A percentile compares a stretch with the other conserved stretches of the same genome.
Conservation (phyloP, 23 tunicate species). For the Phallusia fumigata region DNA sequence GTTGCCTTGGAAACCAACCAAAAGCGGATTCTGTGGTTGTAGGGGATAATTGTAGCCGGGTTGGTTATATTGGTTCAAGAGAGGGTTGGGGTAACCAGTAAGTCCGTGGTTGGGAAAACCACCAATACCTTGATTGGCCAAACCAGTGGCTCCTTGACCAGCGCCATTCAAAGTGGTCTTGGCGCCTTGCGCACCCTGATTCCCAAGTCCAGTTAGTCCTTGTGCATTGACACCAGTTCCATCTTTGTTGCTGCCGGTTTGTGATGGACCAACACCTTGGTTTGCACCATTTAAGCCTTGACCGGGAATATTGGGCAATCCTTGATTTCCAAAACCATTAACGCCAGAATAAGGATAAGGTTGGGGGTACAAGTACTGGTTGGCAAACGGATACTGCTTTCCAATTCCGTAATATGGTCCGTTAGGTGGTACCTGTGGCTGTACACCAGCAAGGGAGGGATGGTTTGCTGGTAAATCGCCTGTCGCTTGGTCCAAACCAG, state of each 20-base stretch:
- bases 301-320: too few species aligned
- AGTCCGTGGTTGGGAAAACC: not conserved
- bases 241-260: not conserved
- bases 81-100: not conserved
- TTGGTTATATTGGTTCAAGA: not conserved
- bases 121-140: not conserved
- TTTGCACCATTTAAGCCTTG: not conserved
- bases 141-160: not conserved
- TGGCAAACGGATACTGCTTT: not conserved
- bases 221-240: not conserved
- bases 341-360: not conserved
- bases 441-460: too few species aligned
- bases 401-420: not conserved
- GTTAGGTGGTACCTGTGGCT: too few species aligned
- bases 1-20: not conserved
- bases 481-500: too few species aligned
- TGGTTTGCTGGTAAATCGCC: too few species aligned
- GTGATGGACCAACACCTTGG: not conserved
- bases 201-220: not conserved
- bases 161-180: not conserved
- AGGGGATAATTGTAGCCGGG: not conserved
- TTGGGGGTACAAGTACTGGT: slow-evolving; percentile 8
- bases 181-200: not conserved
- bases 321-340: not conserved
- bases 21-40: not conserved